Conservation (phyloP, 2,888 invertebrate species). For the Philhelius pedissequus region DNA sequence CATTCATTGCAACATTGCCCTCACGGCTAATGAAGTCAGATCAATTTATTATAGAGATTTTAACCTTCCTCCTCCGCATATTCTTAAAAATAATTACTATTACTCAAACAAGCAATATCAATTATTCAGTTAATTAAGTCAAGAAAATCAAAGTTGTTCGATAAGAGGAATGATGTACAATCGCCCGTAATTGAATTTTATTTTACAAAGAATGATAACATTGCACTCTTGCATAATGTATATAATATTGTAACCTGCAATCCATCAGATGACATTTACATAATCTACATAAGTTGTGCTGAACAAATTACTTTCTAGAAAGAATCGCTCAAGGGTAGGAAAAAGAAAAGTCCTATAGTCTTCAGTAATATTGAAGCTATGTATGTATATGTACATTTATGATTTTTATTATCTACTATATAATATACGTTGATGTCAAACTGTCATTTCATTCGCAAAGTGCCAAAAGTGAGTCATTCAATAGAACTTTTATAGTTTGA, state of each 20-base stretch:
- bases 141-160: not conserved
- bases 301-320: not conserved
- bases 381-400: not conserved
- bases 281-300: too few relatives aligned
- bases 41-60: too few relatives aligned
- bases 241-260: not conserved
- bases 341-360: not conserved
- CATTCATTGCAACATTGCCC: too few relatives aligned
- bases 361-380: not conserved
- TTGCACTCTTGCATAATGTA: not conserved
- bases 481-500: too few relatives aligned
- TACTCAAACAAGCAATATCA: not conserved
- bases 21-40: too few relatives aligned
- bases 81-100: not conserved
- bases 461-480: too few relatives aligned
- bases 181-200: not conserved
- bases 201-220: not conserved
- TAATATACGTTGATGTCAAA: not conserved
- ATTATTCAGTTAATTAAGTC: not conserved
- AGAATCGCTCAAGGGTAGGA: not conserved
- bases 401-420: not conserved
- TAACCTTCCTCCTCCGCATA: too few relatives aligned
- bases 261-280: not conserved
- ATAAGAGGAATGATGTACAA: not conserved
- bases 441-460: not conserved